phyloP scores from a whole-genome alignment of 2,888 invertebrate species.

The Ganaspis brasiliensis region DNA sequence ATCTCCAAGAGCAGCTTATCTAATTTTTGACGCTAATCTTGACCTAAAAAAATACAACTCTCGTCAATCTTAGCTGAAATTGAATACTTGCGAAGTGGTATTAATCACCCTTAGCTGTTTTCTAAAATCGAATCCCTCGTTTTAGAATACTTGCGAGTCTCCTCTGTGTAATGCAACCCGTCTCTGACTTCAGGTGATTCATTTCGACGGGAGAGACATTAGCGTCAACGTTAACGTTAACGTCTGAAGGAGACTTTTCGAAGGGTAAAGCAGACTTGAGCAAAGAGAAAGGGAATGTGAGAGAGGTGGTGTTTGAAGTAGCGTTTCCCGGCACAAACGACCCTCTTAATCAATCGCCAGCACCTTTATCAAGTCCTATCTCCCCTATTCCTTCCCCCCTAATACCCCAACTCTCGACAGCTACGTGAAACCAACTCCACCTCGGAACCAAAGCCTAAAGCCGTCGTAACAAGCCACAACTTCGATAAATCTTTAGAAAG shows the following conservation, averaged over 20 bases:
- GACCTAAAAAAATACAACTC: background rate
- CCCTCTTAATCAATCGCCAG: conserved; percentile 77
- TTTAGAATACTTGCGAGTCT: conserved; percentile 17
- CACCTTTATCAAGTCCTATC: conserved; percentile 68
- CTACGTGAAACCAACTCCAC: conserved; percentile 35
- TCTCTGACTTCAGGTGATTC: conserved; percentile 25
- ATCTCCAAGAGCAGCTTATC: too few relatives aligned
- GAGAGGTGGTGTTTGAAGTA: conserved; percentile 69
- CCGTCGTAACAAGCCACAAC: conserved; percentile 70
- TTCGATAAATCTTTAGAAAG: conserved; percentile 68
- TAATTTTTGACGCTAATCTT: background rate
- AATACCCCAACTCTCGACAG: conserved; percentile 11
- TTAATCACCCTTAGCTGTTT: conserved; percentile 2
- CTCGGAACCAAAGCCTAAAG: conserved; percentile 65
- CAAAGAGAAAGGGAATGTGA: conserved; percentile 25
- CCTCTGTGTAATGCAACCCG: conserved; percentile 13
- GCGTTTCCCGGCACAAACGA: conserved; percentile 75
- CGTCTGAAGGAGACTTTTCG: conserved; percentile 29
- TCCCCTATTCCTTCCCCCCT: background rate
- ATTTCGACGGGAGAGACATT: conserved; percentile 37
- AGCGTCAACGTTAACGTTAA: conserved; percentile 30
- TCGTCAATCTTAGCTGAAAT: background rate
- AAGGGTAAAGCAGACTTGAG: conserved; percentile 26
- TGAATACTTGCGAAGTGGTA: background rate
- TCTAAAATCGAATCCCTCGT: background rate